phyloP scores from a whole-genome alignment of 1,140 invertebrate genomes.

The Drosophila ironensis region DNA sequence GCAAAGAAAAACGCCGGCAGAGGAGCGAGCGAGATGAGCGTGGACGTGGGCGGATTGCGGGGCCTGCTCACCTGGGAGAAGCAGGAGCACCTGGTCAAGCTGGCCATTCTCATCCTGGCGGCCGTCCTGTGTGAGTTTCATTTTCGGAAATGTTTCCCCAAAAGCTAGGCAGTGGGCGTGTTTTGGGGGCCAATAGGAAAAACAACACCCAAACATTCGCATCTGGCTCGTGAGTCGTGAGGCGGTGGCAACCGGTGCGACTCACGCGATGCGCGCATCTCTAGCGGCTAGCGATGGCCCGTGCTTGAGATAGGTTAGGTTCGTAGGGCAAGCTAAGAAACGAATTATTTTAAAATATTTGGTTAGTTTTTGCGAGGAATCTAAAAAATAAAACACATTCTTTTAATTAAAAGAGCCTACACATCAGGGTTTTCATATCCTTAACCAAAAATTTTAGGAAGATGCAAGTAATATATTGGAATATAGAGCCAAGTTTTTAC shows the following conservation, averaged over 20 bases:
- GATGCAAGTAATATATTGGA: too few relatives aligned
- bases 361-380: too few relatives aligned
- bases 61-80: conserved; percentile 86
- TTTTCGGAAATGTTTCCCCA: neutral
- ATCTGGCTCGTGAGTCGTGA: neutral
- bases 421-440: too few relatives aligned
- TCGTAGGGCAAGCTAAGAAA: too few relatives aligned
- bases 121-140: conserved; percentile 95
- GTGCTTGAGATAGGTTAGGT: too few relatives aligned
- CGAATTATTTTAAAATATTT: too few relatives aligned
- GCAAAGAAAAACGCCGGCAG: conserved; percentile 26
- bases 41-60: conserved; percentile 47
- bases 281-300: neutral
- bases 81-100: conserved; percentile 96
- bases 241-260: neutral
- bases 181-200: neutral
- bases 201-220: conserved; percentile 10
- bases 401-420: too few relatives aligned
- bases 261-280: neutral
- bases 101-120: conserved; percentile 94
- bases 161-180: conserved; percentile 2
- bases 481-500: too few relatives aligned
- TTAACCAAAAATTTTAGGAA: too few relatives aligned
- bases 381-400: too few relatives aligned
- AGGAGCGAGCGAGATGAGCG: conserved; percentile 39